Evolutionary conservation across 2,888 invertebrate species (phyloP), one percentile per base, ranked within the genome.

Genomic region (Andrena camellia): DNA sequence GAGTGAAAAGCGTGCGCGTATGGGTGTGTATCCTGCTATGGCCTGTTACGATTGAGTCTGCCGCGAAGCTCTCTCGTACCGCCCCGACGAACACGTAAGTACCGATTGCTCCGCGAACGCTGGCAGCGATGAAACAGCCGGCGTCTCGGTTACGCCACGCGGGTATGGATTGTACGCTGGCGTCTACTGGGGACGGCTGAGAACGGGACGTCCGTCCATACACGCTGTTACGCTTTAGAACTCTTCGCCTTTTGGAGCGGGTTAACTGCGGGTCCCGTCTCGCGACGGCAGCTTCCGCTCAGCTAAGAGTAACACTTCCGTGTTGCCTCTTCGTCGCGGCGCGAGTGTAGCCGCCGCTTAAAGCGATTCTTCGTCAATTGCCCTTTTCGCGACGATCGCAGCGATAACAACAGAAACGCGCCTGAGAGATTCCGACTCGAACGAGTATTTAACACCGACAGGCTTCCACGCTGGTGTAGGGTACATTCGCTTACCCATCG

Each of bases 71-170:
- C 62, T 78, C 62, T 74, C 76, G 75, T 76, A 33, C 33, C 81
- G 68, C 48, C 33, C 69, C 67, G 42, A 80, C 81, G 76, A 73
- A 84, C 79, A 88, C 85, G 88, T 88, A 88, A 88, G 88, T 88
- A 84, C 78, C 60, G 69, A 82, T 87, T 80, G 73, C 71, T 71
- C 73, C 75, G 17, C 62, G 35, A 29, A 62, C 54, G 23, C 54
- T 1, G 26, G 33, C 52, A 10, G 13, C 26, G 20, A 7, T 17
- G 29, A 26, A 35, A 52, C 62, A 42, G 3, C 42, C 33, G 35
- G 20, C 31, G 74, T 59, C 62, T 76, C 74, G 59, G 35, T 84
- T 57, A 50, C 57, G 57, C 35, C 63, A 4, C 48, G 35, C 50
- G 31, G 23, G 8, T 23, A 74, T 52, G 13, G 42, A 42, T 42